These are phyloP conservation scores for Zaprionus lineosus DNA, from an alignment of 2,888 invertebrate genomes.

Conservation along the genomic window DNA sequence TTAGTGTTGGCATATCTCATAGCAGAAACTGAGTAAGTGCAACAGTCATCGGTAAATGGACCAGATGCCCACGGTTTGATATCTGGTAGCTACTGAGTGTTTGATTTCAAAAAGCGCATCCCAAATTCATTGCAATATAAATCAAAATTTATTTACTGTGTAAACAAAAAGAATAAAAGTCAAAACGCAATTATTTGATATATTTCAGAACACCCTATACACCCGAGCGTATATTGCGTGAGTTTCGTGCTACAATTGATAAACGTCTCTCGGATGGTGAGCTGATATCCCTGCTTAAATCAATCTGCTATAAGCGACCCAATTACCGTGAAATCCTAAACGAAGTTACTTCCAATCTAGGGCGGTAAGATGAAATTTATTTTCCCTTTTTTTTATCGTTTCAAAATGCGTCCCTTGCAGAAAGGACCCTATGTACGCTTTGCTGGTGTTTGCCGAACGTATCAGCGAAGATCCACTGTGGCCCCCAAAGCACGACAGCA, in stretches of 20 bases:
- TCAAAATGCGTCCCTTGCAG: too few relatives aligned
- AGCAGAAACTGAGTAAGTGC: slow-evolving; percentile 74
- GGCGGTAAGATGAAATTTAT: slow-evolving; percentile 68
- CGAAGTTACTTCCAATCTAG: slow-evolving; percentile 70
- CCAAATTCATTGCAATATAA: too few relatives aligned
- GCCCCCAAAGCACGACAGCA: not conserved
- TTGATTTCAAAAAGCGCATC: not conserved
- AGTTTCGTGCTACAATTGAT: slow-evolving; percentile 77
- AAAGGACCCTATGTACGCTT: slow-evolving; percentile 80
- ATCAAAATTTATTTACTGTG: not conserved
- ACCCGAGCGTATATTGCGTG: slow-evolving; percentile 76
- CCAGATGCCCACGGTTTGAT: slow-evolving; percentile 40
- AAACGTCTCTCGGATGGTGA: slow-evolving; percentile 66
- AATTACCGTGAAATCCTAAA: slow-evolving; percentile 63
- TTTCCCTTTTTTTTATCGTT: too few relatives aligned
- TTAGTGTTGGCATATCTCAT: slow-evolving; percentile 70
- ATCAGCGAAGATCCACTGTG: slow-evolving; percentile 48
- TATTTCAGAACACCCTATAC: slow-evolving; percentile 72
- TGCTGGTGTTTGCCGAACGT: slow-evolving; percentile 77
- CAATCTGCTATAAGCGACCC: slow-evolving; percentile 77
- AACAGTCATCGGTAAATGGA: slow-evolving; percentile 12
- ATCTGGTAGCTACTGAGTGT: not conserved
- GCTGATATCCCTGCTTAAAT: slow-evolving; percentile 74
- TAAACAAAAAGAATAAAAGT: not conserved
- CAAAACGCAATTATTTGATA: slow-evolving; percentile 1